Percentiles rank a stretch among this genome's conserved stretches.
These are phyloP conservation scores for Exocentrus adspersus DNA, from an alignment of 2,888 invertebrate species.

Conservation along the genomic window DNA sequence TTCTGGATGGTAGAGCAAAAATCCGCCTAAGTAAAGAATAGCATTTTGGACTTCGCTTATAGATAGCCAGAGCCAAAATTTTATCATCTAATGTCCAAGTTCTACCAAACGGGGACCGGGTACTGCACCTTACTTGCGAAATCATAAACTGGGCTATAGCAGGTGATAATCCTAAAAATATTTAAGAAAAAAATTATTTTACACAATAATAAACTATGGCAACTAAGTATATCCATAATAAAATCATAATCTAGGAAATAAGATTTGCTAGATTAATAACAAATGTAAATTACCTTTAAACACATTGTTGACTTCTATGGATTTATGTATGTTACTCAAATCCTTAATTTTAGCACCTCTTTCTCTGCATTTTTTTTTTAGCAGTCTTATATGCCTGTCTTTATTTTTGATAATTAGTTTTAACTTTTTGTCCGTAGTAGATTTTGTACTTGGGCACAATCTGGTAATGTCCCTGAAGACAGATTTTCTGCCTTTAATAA, in stretches of 20 bases:
- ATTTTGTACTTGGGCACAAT: no score
- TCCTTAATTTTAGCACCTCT: background rate
- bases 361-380: background rate
- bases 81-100: constrained; percentile 38
- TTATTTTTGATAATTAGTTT: background rate
- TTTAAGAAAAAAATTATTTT: no score
- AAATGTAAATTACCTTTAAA: background rate
- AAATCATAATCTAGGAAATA: no score
- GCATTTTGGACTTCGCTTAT: constrained; percentile 28
- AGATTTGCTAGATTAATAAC: background rate
- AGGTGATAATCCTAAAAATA: background rate
- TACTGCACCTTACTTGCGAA: constrained; percentile 30
- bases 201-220: no score
- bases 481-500: no score
- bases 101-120: constrained; percentile 31
- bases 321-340: background rate
- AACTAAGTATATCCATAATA: no score
- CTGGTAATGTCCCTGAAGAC: no score
- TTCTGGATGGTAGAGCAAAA: constrained; percentile 21
- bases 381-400: background rate
- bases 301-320: background rate
- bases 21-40: constrained; percentile 20
- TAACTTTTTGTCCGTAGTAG: no score
- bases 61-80: constrained; percentile 35
- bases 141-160: constrained; percentile 35